Conservation (phyloP, 2,888 invertebrate species). For the Chrysolina oricalcia region DNA sequence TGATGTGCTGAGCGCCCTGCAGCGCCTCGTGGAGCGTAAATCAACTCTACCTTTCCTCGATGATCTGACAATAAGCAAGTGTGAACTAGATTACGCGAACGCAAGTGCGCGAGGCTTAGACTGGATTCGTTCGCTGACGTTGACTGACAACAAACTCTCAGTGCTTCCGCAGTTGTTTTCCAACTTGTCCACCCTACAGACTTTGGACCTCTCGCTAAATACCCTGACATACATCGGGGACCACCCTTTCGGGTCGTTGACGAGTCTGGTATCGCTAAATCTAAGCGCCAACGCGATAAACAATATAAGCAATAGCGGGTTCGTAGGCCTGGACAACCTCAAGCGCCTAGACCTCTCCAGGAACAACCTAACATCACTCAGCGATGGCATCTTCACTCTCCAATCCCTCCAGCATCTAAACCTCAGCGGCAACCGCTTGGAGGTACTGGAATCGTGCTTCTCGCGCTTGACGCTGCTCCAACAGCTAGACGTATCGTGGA, state of each 20-base stretch:
- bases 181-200: constrained; percentile 70
- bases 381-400: constrained; percentile 75
- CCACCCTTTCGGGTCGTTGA: constrained; percentile 75
- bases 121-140: constrained; percentile 52
- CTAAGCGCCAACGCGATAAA: constrained; percentile 81
- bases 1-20: constrained; percentile 49
- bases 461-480: constrained; percentile 77
- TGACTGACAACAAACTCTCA: constrained; percentile 57
- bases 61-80: constrained; percentile 51
- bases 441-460: constrained; percentile 79
- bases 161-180: constrained; percentile 52
- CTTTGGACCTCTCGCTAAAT: constrained; percentile 78
- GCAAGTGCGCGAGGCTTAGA: constrained; percentile 51
- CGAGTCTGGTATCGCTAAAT: constrained; percentile 77
- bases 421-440: constrained; percentile 80
- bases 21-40: constrained; percentile 42
- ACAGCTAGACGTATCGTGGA: constrained; percentile 82
- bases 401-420: constrained; percentile 81
- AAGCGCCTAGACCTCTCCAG: constrained; percentile 82
- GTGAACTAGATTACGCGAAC: constrained; percentile 50
- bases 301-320: constrained; percentile 75
- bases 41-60: constrained; percentile 51
- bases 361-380: constrained; percentile 77
- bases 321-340: constrained; percentile 77
- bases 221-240: constrained; percentile 73